A percentile compares a stretch with the other conserved stretches of the same genome.
phyloP scores from a whole-genome alignment of 1,140 invertebrate species.

The Bemisia tabaci region DNA sequence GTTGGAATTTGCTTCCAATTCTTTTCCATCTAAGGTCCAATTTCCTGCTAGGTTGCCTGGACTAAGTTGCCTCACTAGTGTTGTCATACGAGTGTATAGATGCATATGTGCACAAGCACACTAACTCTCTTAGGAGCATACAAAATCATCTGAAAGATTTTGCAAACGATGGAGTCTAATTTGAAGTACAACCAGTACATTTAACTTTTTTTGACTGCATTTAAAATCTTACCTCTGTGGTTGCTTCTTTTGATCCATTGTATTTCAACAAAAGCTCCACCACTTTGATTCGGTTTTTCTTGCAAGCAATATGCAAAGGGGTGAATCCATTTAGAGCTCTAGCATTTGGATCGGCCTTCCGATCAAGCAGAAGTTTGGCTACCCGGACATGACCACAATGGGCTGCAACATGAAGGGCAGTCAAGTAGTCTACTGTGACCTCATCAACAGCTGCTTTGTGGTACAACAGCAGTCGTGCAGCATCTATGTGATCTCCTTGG shows the following conservation, averaged over 20 bases:
- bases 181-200: too few relatives aligned
- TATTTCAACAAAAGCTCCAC: constrained; percentile 93
- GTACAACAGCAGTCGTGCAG: constrained; percentile 77
- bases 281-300: constrained; percentile 94
- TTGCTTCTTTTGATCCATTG: constrained; percentile 78
- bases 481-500: constrained; percentile 93
- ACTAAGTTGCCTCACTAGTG: too few relatives aligned
- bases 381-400: constrained; percentile 87
- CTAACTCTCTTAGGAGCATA: too few relatives aligned
- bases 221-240: constrained; percentile 50
- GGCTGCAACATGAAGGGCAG: constrained; percentile 92
- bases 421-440: constrained; percentile 94
- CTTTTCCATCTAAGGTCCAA: too few relatives aligned
- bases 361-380: constrained; percentile 79
- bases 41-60: too few relatives aligned
- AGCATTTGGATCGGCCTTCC: constrained; percentile 94
- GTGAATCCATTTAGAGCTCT: constrained; percentile 96
- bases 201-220: too few relatives aligned
- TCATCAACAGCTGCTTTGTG: constrained; percentile 94
- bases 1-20: too few relatives aligned
- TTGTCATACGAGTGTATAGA: too few relatives aligned
- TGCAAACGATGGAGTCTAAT: too few relatives aligned
- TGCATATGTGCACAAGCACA: too few relatives aligned
- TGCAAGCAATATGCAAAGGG: constrained; percentile 95
- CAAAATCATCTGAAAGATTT: too few relatives aligned